Evolutionary conservation across 2,888 invertebrate genomes (phyloP), one percentile per base, ranked within the genome.

Genomic region (Acleris emargana): DNA sequence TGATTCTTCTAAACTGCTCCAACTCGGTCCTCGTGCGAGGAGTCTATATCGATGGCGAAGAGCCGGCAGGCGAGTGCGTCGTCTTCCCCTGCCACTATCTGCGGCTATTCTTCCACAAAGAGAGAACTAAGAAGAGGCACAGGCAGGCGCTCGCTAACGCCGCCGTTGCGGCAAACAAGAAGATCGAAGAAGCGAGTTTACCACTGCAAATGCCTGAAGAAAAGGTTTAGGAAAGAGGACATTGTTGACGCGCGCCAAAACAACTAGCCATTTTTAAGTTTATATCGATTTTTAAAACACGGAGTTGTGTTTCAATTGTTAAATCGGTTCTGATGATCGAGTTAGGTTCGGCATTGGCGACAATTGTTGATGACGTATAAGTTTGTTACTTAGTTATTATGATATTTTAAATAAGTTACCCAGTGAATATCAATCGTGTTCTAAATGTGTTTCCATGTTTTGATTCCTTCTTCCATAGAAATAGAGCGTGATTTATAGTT

Each of bases 1-100:
- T 97, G 59, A 95, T 97, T 59, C 93, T 97, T 9, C 93, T 97
- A 61, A 97, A 97, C 81, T 97, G 97, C 79, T 96, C 97, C 74
- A 97, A 98, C 88, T 97, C 97, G 0, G 94, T 97, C 60, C 93
- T 97, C 69, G 97, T 97, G 3, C 94, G 97, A 52, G 98, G 97
- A 0, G 97, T 97, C 1, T 97, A 96, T 85, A 96, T 97, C 61
- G 97, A 97, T 84, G 97, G 96, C 0, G 97, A 97, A 76, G 97
- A 97, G 73, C 95, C 95, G 0, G 96, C 95, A 0, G 96, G 97
- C 17, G 95, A 96, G 75, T 97, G 97, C 79, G 96, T 97, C 2
- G 95, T 96, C 58, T 96, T 97, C 83, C 96, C 97, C 4, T 96
- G 97, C 79, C 96, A 96, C 79, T 97, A 97, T 83, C 94, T 97